Evolutionary conservation across 92 coral and sea anemone species (phyloP).

Genomic region (Epizoanthus ramosus): DNA sequence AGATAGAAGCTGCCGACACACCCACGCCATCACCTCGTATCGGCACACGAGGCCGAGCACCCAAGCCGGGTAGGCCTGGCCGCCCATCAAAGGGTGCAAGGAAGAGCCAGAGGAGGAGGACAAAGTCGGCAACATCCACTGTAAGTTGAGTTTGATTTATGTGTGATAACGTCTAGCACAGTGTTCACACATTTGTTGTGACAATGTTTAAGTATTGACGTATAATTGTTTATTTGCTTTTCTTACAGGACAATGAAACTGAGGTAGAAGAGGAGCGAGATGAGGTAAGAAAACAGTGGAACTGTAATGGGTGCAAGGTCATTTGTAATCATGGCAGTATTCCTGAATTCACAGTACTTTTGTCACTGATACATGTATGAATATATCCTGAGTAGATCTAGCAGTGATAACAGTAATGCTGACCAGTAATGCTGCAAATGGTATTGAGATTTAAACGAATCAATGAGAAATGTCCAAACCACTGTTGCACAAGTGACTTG

Average conservation of each 20-base stretch:
- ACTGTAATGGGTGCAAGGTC: background rate
- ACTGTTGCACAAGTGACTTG: no score
- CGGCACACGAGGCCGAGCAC: conserved; percentile 71
- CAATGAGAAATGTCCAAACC: no score
- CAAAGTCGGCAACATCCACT: conserved; percentile 80
- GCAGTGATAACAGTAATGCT: no score
- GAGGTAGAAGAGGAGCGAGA: conserved; percentile 83
- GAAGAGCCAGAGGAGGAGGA: conserved; percentile 66
- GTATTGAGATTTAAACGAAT: no score
- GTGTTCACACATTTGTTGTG: no score
- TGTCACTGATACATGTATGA: background rate
- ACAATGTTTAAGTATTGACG: no score
- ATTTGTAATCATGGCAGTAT: background rate
- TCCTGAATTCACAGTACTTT: background rate
- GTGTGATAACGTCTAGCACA: background rate
- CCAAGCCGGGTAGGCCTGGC: conserved; percentile 92
- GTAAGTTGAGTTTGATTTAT: conserved; percentile 33
- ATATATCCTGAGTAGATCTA: no score
- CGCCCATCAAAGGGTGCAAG: conserved; percentile 72
- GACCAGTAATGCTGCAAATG: no score
- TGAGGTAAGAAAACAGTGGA: conserved; percentile 56
- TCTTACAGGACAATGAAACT: conserved; percentile 78
- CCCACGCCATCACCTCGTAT: conserved; percentile 80
- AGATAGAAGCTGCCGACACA: conserved; percentile 71
- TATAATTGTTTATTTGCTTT: background rate